Evolutionary conservation across 2,797 vertebrate genomes (phyloP).

Genomic region (Cercopithecus mitis): DNA sequence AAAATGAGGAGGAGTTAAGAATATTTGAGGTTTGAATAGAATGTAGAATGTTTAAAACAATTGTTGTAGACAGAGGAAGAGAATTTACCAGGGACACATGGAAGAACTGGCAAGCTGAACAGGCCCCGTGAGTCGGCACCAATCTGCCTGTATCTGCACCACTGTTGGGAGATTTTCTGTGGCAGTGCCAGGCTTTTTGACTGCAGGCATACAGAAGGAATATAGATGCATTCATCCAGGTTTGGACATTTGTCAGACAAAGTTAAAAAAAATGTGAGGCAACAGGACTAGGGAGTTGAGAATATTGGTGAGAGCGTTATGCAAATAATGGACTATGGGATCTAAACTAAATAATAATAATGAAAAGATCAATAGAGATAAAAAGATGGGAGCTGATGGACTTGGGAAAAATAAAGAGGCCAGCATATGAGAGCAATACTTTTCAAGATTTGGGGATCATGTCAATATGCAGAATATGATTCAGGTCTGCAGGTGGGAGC

Average conservation of each 20-base stretch:
- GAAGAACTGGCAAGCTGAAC: background rate
- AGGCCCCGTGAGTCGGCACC: background rate
- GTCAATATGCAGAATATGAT: background rate
- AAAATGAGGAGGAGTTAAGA: constrained; percentile 54
- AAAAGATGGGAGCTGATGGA: background rate
- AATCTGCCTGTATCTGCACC: background rate
- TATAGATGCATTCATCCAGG: background rate
- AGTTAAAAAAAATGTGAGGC: background rate
- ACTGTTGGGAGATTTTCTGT: background rate
- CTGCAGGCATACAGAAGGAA: background rate
- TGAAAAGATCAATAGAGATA: background rate
- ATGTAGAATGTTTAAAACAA: constrained; percentile 19
- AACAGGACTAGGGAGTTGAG: background rate
- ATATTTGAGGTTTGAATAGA: constrained; percentile 33
- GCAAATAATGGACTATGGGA: background rate
- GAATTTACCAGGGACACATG: background rate
- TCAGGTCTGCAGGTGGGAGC: background rate
- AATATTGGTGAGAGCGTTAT: background rate
- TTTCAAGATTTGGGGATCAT: background rate
- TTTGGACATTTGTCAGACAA: background rate
- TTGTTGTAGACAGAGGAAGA: background rate
- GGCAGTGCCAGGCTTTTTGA: background rate
- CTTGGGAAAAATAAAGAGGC: background rate
- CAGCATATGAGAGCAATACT: background rate
- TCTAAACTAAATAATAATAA: background rate